These are phyloP conservation scores for Spheniscus mendiculus DNA, from an alignment of 2,113 vertebrate species.

Conservation along the genomic window DNA sequence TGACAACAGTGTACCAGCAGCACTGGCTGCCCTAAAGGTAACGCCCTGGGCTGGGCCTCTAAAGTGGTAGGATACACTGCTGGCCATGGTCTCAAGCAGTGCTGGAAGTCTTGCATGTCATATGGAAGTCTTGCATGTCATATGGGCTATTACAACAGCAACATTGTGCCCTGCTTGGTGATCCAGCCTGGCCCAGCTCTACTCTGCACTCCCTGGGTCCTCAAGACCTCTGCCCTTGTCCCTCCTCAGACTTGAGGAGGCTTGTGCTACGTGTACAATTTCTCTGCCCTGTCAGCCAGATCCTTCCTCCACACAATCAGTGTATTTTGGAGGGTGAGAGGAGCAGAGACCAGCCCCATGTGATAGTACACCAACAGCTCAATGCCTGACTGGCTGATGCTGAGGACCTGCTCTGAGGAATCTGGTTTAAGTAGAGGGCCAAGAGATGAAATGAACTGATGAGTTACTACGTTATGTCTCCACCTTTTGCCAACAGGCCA, in stretches of 20 bases:
- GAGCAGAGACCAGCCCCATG: not conserved
- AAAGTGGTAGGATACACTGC: not conserved
- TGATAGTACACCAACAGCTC: not conserved
- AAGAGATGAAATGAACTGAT: not conserved
- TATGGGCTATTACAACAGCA: not conserved
- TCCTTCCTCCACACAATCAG: not conserved
- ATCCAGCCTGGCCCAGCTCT: not conserved
- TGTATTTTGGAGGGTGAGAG: not conserved
- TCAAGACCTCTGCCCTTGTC: not conserved
- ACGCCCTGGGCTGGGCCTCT: rapidly evolving
- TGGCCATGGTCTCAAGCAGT: not conserved
- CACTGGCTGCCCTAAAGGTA: not conserved
- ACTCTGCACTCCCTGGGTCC: not conserved
- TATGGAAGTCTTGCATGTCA: not conserved
- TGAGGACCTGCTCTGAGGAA: not conserved
- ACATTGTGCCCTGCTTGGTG: not conserved
- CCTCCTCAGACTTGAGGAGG: not conserved
- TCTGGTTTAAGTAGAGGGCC: not conserved
- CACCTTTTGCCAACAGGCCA: not conserved
- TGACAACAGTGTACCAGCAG: not conserved
- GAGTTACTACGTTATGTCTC: not conserved
- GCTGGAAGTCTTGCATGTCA: not conserved
- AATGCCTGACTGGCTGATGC: not conserved
- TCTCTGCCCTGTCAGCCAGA: not conserved
- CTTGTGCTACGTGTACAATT: not conserved